Conservation (phyloP, 2,888 invertebrate genomes). For the Drosophila conformis region DNA sequence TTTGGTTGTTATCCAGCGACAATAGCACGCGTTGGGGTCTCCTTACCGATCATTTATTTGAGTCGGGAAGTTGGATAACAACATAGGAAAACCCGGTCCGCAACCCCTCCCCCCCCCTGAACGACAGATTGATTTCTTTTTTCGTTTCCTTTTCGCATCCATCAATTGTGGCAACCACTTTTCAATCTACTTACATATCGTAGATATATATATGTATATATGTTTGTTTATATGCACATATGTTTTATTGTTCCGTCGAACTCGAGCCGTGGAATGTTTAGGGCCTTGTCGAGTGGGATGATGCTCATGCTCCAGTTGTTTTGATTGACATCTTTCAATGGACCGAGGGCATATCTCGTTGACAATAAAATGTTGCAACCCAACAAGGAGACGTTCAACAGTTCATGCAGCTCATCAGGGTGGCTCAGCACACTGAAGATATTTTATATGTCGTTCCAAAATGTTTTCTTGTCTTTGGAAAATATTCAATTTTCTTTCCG, state of each 20-base stretch:
- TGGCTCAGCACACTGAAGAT: slow-evolving; percentile 1
- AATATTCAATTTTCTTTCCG: neutral
- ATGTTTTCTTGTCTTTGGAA: neutral
- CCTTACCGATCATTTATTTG: slow-evolving; percentile 36
- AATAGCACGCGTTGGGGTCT: slow-evolving; percentile 71
- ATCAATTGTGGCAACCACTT: slow-evolving; percentile 53
- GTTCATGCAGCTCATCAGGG: slow-evolving; percentile 1
- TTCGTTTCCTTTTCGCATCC: slow-evolving; percentile 58
- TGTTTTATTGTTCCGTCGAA: slow-evolving; percentile 38
- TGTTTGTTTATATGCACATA: slow-evolving; percentile 28
- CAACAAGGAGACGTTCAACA: slow-evolving; percentile 26
- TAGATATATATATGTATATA: slow-evolving; percentile 5
- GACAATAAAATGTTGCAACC: slow-evolving; percentile 45
- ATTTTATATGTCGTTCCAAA: neutral
- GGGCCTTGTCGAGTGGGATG: slow-evolving; percentile 27
- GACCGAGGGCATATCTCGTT: slow-evolving; percentile 33
- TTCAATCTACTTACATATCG: slow-evolving; percentile 16
- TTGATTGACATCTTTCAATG: slow-evolving; percentile 59
- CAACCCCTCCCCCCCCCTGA: neutral
- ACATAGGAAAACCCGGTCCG: slow-evolving; percentile 16
- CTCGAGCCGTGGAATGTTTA: slow-evolving; percentile 6
- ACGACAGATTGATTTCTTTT: slow-evolving; percentile 63
- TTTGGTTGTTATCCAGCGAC: slow-evolving; percentile 42
- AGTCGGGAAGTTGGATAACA: slow-evolving; percentile 30
- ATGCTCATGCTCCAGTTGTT: slow-evolving; percentile 47